Conservation (phyloP, 2,888 invertebrate species). For the Tribolium freemani region DNA sequence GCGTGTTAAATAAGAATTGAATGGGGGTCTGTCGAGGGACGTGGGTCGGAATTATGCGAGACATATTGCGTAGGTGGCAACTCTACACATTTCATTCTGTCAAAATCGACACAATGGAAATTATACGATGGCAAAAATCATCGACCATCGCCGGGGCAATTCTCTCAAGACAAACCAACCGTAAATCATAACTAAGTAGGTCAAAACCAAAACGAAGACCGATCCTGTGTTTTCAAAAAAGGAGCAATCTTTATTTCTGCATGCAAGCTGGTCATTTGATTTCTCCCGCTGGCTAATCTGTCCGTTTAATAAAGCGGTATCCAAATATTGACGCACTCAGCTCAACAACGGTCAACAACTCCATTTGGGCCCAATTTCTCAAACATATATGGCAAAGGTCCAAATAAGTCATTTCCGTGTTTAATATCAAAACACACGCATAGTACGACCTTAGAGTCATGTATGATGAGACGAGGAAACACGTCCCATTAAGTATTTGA, state of each 20-base stretch:
- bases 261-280: not conserved
- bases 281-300: not conserved
- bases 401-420: not conserved
- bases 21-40: conserved; percentile 20
- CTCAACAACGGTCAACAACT: not conserved
- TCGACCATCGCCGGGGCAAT: not conserved
- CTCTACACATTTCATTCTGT: conserved; percentile 19
- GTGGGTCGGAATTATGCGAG: conserved; percentile 44
- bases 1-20: conserved; percentile 46
- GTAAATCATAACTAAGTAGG: not conserved
- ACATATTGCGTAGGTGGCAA: conserved; percentile 23
- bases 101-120: conserved; percentile 38
- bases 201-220: not conserved
- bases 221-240: too few relatives aligned
- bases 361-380: not conserved
- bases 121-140: not conserved
- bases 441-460: not conserved
- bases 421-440: not conserved
- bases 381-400: not conserved
- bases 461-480: not conserved
- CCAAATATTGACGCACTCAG: not conserved
- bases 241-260: too few relatives aligned
- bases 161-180: not conserved
- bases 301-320: not conserved
- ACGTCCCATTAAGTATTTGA: too few relatives aligned